Evolutionary conservation across 35 echinoderm and acorn worm species (phyloP).

Genomic region (Apostichopus parvimensis): DNA sequence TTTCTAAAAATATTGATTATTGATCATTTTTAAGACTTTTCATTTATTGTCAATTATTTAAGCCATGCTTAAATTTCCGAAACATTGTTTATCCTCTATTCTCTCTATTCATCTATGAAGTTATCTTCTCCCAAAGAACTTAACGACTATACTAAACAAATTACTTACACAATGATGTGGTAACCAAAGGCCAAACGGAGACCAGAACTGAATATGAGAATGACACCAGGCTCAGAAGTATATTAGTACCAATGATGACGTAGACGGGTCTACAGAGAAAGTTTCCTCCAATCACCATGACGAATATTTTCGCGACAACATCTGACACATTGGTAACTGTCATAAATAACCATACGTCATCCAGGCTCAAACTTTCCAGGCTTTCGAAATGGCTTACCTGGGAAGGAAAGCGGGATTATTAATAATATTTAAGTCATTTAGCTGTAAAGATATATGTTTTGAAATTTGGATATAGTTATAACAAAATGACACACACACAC

Average conservation of each 20-base stretch:
- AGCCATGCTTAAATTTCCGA: too few species aligned
- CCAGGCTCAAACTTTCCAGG: background rate
- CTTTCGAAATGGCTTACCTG: conserved; percentile 12
- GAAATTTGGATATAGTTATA: background rate
- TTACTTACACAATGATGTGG: background rate
- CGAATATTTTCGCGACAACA: background rate
- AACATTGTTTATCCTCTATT: too few species aligned
- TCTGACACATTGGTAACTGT: conserved; percentile 15
- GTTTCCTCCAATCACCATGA: background rate
- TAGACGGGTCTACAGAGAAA: background rate
- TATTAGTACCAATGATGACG: background rate
- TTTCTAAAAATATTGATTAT: too few species aligned
- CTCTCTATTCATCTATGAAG: too few species aligned
- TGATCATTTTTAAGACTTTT: too few species aligned
- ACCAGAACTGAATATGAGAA: background rate
- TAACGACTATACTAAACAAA: too few species aligned
- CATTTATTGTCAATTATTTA: too few species aligned
- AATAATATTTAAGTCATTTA: background rate
- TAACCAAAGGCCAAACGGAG: background rate
- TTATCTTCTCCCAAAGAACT: too few species aligned
- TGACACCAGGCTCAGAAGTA: background rate
- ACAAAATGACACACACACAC: too few species aligned
- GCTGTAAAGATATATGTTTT: background rate
- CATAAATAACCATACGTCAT: conserved; percentile 23
- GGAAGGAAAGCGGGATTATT: background rate